These are phyloP conservation scores for Fistularia commersonii DNA, from an alignment of 2,797 vertebrate species.

Conservation along the genomic window DNA sequence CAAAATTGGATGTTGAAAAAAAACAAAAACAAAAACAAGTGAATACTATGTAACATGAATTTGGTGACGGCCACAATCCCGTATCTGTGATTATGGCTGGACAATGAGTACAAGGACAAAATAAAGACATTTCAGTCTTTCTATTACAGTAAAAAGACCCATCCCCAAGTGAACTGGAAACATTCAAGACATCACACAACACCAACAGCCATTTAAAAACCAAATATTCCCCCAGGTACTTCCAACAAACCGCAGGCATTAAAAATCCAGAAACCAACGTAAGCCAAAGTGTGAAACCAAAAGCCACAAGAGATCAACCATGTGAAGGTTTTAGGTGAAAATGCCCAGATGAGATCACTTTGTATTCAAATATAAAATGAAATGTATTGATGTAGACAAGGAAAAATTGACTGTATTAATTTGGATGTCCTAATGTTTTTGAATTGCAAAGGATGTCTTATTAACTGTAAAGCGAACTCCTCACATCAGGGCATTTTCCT, in stretches of 20 bases:
- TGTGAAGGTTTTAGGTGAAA: constrained; percentile 30
- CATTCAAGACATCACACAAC: constrained; percentile 20
- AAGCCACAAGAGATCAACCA: constrained; percentile 34
- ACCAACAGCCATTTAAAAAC: constrained; percentile 22
- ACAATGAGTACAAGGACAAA: constrained; percentile 27
- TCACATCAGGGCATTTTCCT: constrained; percentile 31
- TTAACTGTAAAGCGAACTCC: constrained; percentile 17
- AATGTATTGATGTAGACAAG: no score
- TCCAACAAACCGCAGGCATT: constrained; percentile 19
- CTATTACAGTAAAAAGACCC: neutral
- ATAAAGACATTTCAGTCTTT: constrained; percentile 3
- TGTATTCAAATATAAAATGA: neutral
- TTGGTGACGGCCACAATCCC: no score
- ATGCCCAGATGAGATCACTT: constrained; percentile 34
- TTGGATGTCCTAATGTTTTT: no score
- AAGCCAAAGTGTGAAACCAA: constrained; percentile 44
- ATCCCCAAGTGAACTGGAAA: constrained; percentile 12
- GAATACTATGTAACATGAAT: neutral
- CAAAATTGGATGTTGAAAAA: neutral
- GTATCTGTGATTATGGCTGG: constrained; percentile 17
- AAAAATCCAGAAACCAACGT: constrained; percentile 25
- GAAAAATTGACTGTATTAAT: no score
- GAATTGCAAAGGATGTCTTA: no score
- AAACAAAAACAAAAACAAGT: neutral
- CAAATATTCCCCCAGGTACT: constrained; percentile 24